Base-by-base conservation (phyloP, 2,113 vertebrate genomes). In the Bostrychus sinensis region DNA sequence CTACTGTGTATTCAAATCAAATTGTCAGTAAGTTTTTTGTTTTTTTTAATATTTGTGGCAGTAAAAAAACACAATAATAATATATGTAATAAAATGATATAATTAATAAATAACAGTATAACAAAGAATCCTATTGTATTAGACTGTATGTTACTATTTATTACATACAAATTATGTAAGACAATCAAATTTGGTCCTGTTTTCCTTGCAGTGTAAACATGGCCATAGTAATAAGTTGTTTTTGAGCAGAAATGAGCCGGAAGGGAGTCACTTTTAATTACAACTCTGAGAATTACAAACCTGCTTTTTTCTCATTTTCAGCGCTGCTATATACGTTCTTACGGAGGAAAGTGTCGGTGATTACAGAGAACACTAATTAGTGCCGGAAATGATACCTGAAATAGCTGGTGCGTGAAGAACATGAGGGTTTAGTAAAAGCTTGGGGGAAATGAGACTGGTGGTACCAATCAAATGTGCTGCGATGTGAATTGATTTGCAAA, bases 181-280 rank as follows among this genome's bases (percentile, higher is more conserved):
- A 42, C 11, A 51, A n/a, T 2, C 7, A 25, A n/a, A 14, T 28
- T 8, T 32, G 1, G 3, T 5, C 30, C 28, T 32, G 5, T 16
- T 26, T 13, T 13, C 46, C 46, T 1, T 10, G 48, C 25, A 26
- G 48, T 51, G 23, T 30, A 51, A 51, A 51, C 25, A n/a, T n/a
- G 16, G 9, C 19, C 43, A 13, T 11, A 13, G 43, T 23, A 23
- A 46, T 23, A 51, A n/a, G 5, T 51, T 34, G 26, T 61, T 10
- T 32, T 59, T 53, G 2, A 4, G 34, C 23, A n/a, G 8, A 20
- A 62, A 19, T 72, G 39, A 64, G 74, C 53, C 23, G 25, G 62
- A 61, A 70, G 67, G 51, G 2, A 53, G 75, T 51, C 63, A 57
- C 57, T 56, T 81, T 71, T 79, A 79, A 81, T 78, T 67, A 73